A percentile compares a stretch with the other conserved stretches of the same genome.
These are phyloP conservation scores for Drosophila hydei DNA, from an alignment of 1,140 invertebrate genomes.

Conservation along the genomic window DNA sequence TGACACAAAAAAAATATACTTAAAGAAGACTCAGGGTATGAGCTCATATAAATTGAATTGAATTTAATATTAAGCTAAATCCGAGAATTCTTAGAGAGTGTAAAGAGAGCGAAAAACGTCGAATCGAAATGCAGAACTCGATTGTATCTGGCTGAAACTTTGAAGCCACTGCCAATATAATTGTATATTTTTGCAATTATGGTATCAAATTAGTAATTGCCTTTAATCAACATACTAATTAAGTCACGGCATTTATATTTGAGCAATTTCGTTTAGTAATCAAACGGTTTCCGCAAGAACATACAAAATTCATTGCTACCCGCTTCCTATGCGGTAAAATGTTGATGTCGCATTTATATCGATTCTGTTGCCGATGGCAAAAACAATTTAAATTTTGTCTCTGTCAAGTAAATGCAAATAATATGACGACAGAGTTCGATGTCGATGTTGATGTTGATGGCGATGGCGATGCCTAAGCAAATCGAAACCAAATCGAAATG, in stretches of 20 bases:
- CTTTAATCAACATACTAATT: neutral
- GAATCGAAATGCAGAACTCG: too few relatives aligned
- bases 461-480: conserved; percentile 59
- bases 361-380: conserved; percentile 69
- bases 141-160: too few relatives aligned
- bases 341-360: conserved; percentile 65
- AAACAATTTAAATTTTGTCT: conserved; percentile 82
- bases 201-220: too few relatives aligned
- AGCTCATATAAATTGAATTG: too few relatives aligned
- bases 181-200: too few relatives aligned
- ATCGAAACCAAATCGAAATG: conserved; percentile 81
- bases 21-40: too few relatives aligned
- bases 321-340: conserved; percentile 14
- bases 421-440: conserved; percentile 50
- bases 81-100: too few relatives aligned
- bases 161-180: too few relatives aligned
- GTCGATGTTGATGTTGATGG: conserved; percentile 35
- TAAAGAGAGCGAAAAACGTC: too few relatives aligned
- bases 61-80: too few relatives aligned
- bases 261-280: too few relatives aligned
- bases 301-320: conserved; percentile 45
- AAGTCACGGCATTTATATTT: neutral
- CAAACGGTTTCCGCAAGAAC: conserved; percentile 18
- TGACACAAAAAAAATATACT: too few relatives aligned
- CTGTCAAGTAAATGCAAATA: conserved; percentile 57